These are phyloP conservation scores for Heteromormyrus szaboi DNA, from an alignment of 2,797 vertebrate genomes.

Conservation along the genomic window DNA sequence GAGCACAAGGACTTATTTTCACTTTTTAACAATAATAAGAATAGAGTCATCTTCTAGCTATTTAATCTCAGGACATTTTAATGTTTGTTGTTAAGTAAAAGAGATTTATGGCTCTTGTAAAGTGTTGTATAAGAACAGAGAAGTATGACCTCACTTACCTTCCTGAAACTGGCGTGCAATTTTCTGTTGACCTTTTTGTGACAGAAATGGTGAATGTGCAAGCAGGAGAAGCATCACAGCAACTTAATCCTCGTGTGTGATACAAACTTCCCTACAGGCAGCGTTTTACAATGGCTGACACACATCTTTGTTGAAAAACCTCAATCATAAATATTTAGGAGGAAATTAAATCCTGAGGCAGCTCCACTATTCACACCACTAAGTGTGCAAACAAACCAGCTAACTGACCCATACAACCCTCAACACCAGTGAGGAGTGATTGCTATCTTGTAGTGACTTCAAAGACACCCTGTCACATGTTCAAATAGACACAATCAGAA, in stretches of 20 bases:
- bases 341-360: not conserved
- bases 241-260: not conserved
- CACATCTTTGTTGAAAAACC: not conserved
- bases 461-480: not conserved
- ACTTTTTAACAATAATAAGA: constrained; percentile 42
- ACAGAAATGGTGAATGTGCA: not conserved
- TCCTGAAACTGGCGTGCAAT: constrained; percentile 37
- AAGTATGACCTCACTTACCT: constrained; percentile 30
- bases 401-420: not conserved
- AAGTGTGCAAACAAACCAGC: not conserved
- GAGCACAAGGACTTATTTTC: constrained; percentile 41
- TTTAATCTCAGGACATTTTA: constrained; percentile 39
- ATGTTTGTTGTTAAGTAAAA: constrained; percentile 37
- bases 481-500: not conserved
- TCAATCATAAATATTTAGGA: not conserved
- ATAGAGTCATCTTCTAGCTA: constrained; percentile 50
- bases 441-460: not conserved
- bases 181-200: constrained; percentile 23
- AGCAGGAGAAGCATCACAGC: not conserved
- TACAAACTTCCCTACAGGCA: not conserved
- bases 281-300: not conserved
- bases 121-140: constrained; percentile 49
- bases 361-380: not conserved
- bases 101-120: constrained; percentile 52
- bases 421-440: not conserved